Percentiles rank a stretch among this genome's conserved stretches.
These are phyloP conservation scores for Palythoa caribaeorum DNA, from an alignment of 92 coral and sea anemone species.

Conservation along the genomic window DNA sequence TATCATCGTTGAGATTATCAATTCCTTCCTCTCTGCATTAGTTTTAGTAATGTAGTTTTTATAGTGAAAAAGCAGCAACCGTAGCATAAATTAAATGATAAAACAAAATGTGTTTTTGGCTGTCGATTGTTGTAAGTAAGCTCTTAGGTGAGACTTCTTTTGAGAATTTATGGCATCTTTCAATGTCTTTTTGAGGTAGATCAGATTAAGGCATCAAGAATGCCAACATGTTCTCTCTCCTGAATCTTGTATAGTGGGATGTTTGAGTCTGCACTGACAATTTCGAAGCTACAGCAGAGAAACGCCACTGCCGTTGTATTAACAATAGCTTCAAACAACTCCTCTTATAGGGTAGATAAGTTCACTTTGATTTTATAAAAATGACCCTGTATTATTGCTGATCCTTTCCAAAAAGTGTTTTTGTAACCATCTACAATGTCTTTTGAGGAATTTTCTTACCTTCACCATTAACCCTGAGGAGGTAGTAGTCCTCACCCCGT, in stretches of 20 bases:
- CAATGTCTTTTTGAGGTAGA: neutral
- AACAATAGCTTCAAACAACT: neutral
- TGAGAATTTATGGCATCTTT: neutral
- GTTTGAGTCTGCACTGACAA: neutral
- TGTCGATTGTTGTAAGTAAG: no score
- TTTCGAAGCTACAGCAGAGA: constrained; percentile 2
- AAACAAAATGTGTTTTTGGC: no score
- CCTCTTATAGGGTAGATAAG: neutral
- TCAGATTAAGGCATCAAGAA: neutral
- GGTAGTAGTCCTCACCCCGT: constrained; percentile 23
- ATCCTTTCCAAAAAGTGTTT: neutral
- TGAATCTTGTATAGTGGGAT: neutral
- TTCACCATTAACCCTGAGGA: neutral
- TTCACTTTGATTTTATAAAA: neutral
- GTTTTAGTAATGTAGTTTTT: no score
- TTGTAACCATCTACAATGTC: neutral
- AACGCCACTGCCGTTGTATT: neutral
- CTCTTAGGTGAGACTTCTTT: no score
- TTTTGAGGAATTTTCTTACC: neutral
- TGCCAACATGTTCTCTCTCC: neutral
- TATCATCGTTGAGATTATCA: no score
- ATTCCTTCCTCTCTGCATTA: no score
- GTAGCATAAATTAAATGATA: no score
- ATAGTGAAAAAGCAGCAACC: no score
- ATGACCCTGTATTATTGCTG: neutral